Percentiles rank a stretch among this genome's conserved stretches.
phyloP scores from a whole-genome alignment of 1,140 invertebrate genomes.

The Heterodera schachtii region DNA sequence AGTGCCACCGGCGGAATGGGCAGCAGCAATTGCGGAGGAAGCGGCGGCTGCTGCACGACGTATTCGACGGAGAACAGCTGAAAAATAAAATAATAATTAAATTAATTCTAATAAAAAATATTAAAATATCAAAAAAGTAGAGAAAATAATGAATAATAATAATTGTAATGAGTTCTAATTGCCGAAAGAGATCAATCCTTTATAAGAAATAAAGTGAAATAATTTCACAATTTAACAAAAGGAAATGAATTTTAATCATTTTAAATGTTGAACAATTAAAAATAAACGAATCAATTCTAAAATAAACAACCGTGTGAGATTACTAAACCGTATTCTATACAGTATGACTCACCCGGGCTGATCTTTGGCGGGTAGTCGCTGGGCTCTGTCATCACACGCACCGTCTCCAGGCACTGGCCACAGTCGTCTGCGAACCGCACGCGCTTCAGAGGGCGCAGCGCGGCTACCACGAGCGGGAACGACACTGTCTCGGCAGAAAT shows the following conservation, averaged over 20 bases:
- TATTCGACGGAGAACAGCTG: slow-evolving; percentile 25
- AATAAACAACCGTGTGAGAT: too few relatives aligned
- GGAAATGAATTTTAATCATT: too few relatives aligned
- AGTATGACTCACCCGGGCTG: slow-evolving; percentile 67
- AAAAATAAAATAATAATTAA: not conserved
- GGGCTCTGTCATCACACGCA: slow-evolving; percentile 83
- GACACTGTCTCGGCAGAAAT: not conserved
- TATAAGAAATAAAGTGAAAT: too few relatives aligned
- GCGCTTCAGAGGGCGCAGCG: slow-evolving; percentile 73
- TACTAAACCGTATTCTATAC: too few relatives aligned
- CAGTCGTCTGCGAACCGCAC: slow-evolving; percentile 92
- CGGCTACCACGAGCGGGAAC: slow-evolving; percentile 7
- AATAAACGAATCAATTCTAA: too few relatives aligned
- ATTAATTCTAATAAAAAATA: too few relatives aligned
- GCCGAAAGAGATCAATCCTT: too few relatives aligned
- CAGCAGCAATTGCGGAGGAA: slow-evolving; percentile 26
- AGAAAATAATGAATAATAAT: too few relatives aligned
- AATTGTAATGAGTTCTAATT: too few relatives aligned
- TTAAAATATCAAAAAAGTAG: too few relatives aligned
- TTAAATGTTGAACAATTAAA: too few relatives aligned
- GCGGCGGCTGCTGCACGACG: slow-evolving; percentile 40
- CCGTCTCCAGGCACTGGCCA: slow-evolving; percentile 80
- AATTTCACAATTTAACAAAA: too few relatives aligned
- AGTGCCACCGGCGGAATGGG: not conserved
- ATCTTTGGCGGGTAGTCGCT: slow-evolving; percentile 82